These are phyloP conservation scores for Carettochelys insculpta DNA, from an alignment of 2,113 vertebrate genomes.

Conservation along the genomic window DNA sequence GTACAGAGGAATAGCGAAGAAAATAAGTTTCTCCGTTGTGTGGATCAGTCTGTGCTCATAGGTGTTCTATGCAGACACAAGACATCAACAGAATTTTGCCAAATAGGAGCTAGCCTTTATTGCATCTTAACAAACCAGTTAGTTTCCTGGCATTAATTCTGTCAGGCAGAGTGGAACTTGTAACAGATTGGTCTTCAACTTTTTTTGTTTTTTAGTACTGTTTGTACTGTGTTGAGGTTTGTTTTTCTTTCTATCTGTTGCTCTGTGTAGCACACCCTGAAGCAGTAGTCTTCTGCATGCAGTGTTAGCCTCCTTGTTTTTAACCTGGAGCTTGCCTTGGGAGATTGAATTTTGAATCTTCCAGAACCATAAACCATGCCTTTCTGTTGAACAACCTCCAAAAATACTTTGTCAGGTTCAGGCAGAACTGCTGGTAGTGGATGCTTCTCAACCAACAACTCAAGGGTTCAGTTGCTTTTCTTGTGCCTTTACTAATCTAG, in stretches of 20 bases:
- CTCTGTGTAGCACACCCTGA: not conserved
- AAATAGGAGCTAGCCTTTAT: no score
- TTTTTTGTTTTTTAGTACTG: not conserved
- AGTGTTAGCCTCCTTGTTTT: not conserved
- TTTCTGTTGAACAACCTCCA: not conserved
- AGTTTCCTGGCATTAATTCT: not conserved
- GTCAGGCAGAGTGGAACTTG: not conserved
- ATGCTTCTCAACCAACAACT: not conserved
- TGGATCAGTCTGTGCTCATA: fast-evolving
- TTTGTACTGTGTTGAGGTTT: not conserved
- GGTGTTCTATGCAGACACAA: slow-evolving; percentile 34
- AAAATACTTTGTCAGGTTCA: fast-evolving
- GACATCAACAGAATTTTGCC: slow-evolving; percentile 9
- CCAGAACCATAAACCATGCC: not conserved
- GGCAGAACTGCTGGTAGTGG: no score
- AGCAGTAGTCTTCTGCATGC: not conserved
- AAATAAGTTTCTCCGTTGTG: not conserved
- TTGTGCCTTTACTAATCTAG: not conserved
- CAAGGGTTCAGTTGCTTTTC: not conserved
- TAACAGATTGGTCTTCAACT: not conserved
- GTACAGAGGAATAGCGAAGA: not conserved
- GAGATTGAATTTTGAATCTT: not conserved
- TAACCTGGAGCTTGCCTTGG: not conserved
- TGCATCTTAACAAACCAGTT: not conserved
- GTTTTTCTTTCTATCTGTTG: not conserved